These are phyloP conservation scores for Nibea coibor DNA, from an alignment of 2,113 vertebrate genomes.

Conservation along the genomic window DNA sequence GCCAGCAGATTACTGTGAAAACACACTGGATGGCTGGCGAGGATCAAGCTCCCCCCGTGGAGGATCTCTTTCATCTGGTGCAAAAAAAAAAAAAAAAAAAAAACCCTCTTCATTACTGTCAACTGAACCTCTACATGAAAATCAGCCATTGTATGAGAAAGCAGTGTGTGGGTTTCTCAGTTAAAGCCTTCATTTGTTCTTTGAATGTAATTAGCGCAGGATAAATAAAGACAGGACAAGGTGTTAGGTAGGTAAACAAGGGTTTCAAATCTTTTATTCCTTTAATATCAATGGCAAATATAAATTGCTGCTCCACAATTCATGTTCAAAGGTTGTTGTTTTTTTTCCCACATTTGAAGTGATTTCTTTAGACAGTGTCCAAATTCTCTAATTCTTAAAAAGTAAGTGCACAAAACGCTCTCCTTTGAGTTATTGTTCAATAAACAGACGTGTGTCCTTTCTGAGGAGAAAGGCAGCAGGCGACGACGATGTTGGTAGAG, in stretches of 20 bases:
- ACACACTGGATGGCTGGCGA: conserved; percentile 23
- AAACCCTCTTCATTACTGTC: conserved; percentile 41
- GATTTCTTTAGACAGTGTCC: conserved; percentile 69
- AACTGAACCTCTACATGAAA: conserved; percentile 8
- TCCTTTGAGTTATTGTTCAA: conserved; percentile 71
- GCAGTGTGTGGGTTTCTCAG: conserved; percentile 17
- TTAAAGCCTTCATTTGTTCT: conserved; percentile 36
- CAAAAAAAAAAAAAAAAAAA: conserved; percentile 4
- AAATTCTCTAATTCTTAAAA: conserved; percentile 80
- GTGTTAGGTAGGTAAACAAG: conserved; percentile 76
- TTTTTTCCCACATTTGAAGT: conserved; percentile 63
- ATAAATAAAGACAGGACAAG: conserved; percentile 57
- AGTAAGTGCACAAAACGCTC: conserved; percentile 82
- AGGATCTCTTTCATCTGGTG: conserved; percentile 51
- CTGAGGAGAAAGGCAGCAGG: conserved; percentile 70
- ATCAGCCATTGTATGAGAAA: conserved; percentile 36
- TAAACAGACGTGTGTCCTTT: conserved; percentile 73
- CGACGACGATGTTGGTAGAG: conserved; percentile 60
- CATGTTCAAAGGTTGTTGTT: conserved; percentile 52
- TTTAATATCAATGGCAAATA: conserved; percentile 83
- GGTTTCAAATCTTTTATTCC: conserved; percentile 81
- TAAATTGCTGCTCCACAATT: conserved; percentile 79
- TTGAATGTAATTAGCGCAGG: neutral
- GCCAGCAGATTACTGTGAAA: conserved; percentile 56
- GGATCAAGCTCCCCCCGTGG: conserved; percentile 16